Base-by-base conservation (phyloP, 1,140 invertebrate species). In the Aphelinus atriplicis region DNA sequence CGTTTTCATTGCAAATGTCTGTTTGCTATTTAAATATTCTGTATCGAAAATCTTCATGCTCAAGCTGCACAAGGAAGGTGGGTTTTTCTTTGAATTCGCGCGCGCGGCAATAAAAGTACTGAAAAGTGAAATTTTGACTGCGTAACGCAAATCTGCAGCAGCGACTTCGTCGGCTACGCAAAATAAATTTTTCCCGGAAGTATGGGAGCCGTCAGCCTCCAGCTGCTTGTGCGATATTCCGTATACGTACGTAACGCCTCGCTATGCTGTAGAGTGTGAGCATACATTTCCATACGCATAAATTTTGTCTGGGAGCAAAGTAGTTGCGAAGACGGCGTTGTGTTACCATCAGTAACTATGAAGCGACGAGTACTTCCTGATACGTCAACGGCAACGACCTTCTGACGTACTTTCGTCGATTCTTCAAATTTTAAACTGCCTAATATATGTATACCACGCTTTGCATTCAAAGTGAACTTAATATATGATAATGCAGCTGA, bases 201-300 rank as follows among this genome's bases (percentile, higher is more conserved):
- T 81, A 26, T 26, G 26, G 26, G 26, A 26, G 26, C 26, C 26
- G 26, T 26, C 26, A 69, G 81, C 79, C 81, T 82, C 78, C 81
- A 84, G 85, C 83, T 84, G 84, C 80, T 81, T 73, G 74, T 5
- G 9, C 82, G 83, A 84, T 85, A 84, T 85, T 85, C 81, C 80
- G 43, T 53, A 26, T 26, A 81, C 82, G 82, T 84, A 83, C 82
- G 83, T 85, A 84, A 85, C 84, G 81, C 82, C 60, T 81, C 78
- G 74, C 26, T 26, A 26, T 26, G 26, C 26, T 26, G 26, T 26
- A 26, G 26, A 77, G 43, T 1, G 42, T 10, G 47, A 79, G 79
- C 78, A 78, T 73, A 85, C 81, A 84, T 85, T 86, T 84, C 80
- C 82, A 86, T 85, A 83, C 26, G 26, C 81, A 83, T 86, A 84